Evolutionary conservation across 2,888 invertebrate genomes (phyloP), one percentile per base, ranked within the genome.

Genomic region (Ceratothoa steindachneri): DNA sequence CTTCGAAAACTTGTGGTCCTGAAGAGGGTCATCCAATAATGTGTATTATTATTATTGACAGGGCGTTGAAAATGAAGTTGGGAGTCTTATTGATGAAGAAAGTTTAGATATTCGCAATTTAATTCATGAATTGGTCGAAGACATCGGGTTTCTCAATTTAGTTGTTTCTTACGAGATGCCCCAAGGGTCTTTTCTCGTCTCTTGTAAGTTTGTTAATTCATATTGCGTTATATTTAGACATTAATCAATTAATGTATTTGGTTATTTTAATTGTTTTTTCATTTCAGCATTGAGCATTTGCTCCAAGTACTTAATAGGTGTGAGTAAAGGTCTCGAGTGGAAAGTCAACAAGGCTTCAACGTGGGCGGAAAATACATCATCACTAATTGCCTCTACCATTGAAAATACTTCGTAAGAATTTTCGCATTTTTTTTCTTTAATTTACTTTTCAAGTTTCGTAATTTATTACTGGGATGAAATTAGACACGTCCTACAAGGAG

Each of bases 31-130:
- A n/a, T n/a, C n/a, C n/a, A n/a, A 41, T 41, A 41, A 41, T 15
- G 5, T 41, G 5, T 9, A 41, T 41, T 41, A 15, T 9, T 41
- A 9, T 41, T 41, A 41, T 60, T 60, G 19, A 24, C 2, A 60
- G 60, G 60, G 60, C 12, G 60, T 60, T 15, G 60, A 60, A 24
- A 60, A 60, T 12, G 60, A 60, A 60, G 60, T 60, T 15, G 60
- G 24, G 24, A 60, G 22, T 24, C 27, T 60, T 24, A 24, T 60
- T 12, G 60, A 60, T 22, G 60, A 60, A 24, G 60, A 60, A 60
- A 60, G 22, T 60, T 24, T 24, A 24, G 19, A n/a, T 60, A 1
- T 60, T 24, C 22, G n/a, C 27, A 60, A 60, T 2, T 60, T 24
- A 24, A 24, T 60, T 60, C 27, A 60, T 60, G 60, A 60, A 60